These are phyloP conservation scores for Listronotus bonariensis DNA, from an alignment of 1,140 invertebrate species.

Conservation along the genomic window DNA sequence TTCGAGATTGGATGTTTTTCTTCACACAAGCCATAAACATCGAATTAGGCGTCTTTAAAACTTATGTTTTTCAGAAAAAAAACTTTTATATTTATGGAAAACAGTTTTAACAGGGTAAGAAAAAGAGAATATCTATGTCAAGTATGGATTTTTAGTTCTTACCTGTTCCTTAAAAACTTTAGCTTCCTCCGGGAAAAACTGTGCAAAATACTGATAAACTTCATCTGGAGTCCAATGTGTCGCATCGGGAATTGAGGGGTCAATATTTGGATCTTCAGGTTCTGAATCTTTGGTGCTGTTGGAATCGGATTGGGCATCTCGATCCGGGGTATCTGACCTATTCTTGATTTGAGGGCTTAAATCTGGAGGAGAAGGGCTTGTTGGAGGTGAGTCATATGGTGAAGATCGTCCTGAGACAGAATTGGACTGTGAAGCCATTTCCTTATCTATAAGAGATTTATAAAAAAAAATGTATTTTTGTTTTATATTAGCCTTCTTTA, in stretches of 20 bases:
- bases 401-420: conserved; percentile 37
- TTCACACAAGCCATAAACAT: too few relatives aligned
- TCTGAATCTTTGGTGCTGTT: conserved; percentile 50
- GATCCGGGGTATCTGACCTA: conserved; percentile 30
- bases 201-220: conserved; percentile 78
- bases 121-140: too few relatives aligned
- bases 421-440: conserved; percentile 35
- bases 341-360: conserved; percentile 49
- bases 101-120: too few relatives aligned
- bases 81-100: too few relatives aligned
- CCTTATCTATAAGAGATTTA: conserved; percentile 31
- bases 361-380: conserved; percentile 47
- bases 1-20: too few relatives aligned
- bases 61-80: too few relatives aligned
- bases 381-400: conserved; percentile 36
- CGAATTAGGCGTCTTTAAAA: too few relatives aligned
- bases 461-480: too few relatives aligned
- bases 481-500: too few relatives aligned
- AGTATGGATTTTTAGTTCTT: conserved; percentile 43
- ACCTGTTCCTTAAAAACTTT: conserved; percentile 81
- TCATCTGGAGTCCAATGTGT: conserved; percentile 79
- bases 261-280: conserved; percentile 57
- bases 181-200: conserved; percentile 75
- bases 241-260: conserved; percentile 76
- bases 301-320: conserved; percentile 44